A percentile compares a stretch with the other conserved stretches of the same genome.
phyloP scores from a whole-genome alignment of 2,113 vertebrate genomes.

The Dipodomys ordii region DNA sequence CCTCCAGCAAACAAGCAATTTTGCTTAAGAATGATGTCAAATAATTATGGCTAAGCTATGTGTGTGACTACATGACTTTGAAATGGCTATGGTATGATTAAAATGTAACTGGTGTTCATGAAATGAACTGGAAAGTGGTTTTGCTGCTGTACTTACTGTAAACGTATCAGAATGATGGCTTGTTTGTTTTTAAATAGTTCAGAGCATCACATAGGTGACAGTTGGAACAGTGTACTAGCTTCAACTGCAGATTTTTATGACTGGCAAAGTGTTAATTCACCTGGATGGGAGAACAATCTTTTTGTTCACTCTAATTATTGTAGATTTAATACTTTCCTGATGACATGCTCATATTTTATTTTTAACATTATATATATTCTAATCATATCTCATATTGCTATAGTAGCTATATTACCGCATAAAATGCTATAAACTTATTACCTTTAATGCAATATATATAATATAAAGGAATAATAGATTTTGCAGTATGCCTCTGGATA shows the following conservation, averaged over 20 bases:
- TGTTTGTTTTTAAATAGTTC: constrained; percentile 82
- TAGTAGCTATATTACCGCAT: not conserved
- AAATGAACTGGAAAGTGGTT: constrained; percentile 81
- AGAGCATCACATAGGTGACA: constrained; percentile 71
- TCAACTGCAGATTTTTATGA: constrained; percentile 82
- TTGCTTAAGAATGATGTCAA: constrained; percentile 86
- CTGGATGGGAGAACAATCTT: constrained; percentile 65
- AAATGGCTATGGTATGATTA: constrained; percentile 85
- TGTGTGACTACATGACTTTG: constrained; percentile 85
- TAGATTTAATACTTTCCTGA: not conserved
- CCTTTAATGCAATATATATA: not conserved
- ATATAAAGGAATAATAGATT: not conserved
- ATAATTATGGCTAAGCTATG: constrained; percentile 86
- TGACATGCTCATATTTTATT: constrained; percentile 4
- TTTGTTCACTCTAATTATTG: constrained; percentile 72
- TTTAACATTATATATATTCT: not conserved
- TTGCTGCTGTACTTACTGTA: constrained; percentile 78
- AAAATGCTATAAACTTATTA: not conserved
- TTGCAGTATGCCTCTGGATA: not conserved
- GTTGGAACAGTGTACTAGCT: constrained; percentile 52
- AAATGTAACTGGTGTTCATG: constrained; percentile 77
- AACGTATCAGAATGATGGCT: constrained; percentile 78
- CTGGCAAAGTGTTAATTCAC: constrained; percentile 77
- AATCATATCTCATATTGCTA: constrained; percentile 7
- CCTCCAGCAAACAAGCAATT: constrained; percentile 85